Base-by-base conservation (phyloP, 2,888 invertebrate genomes). In the Temnothorax rugatulus region DNA sequence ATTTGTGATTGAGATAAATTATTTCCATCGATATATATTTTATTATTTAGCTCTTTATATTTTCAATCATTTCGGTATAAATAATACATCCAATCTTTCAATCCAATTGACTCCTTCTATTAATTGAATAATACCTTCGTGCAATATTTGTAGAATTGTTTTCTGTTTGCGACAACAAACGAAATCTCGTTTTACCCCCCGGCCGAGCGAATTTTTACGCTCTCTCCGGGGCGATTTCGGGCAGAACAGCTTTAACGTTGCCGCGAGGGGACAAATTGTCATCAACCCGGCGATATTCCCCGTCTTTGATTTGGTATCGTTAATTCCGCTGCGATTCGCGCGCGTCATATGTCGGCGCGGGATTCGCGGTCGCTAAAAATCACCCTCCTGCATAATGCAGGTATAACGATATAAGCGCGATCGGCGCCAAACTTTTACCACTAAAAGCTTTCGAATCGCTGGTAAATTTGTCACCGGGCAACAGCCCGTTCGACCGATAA, bases 401-500 rank as follows among this genome's bases (percentile, higher is more conserved):
- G 50, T 79, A 84, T 84, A 86, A 84, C 81, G 85, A 84, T 82
- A 82, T 71, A 84, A 87, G 89, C 86, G 82, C 84, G 82, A 86
- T 87, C 88, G 86, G 69, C 57, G 84, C 69, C 79, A 75, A 87
- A 90, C 68, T 88, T 88, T 87, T 68, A 61, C 84, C 86, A 82
- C 84, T 90, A 88, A 90, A 89, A 90, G 90, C 89, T 88, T 87
- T 86, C 84, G 86, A 86, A 87, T 88, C 86, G 86, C 76, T 68
- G 84, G 88, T 71, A 84, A 90, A 90, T 90, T 90, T 90, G 87
- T 90, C 90, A 87, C 64, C 81, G 81, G 84, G 74, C 61, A 64
- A 69, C 84, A 64, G 63, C 66, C 50, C n/a, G 59, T 47, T 34
- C 68, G 68, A 64, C 85, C 86, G 85, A 86, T 89, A 87, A 88